Evolutionary conservation across 2,888 invertebrate genomes (phyloP), one percentile per base, ranked within the genome.

Genomic region (Ormyrus pomaceus): DNA sequence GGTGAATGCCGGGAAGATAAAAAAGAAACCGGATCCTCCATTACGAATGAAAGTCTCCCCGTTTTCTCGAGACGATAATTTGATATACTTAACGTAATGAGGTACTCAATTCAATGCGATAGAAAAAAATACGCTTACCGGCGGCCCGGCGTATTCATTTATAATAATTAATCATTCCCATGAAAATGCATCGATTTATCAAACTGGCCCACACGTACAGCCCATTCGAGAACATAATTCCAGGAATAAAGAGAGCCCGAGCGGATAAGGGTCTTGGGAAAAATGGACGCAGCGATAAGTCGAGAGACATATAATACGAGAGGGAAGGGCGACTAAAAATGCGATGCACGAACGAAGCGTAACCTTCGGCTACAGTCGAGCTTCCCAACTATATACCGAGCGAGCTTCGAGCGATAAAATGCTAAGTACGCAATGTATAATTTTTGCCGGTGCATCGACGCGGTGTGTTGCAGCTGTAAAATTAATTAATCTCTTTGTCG

Each of bases 261-360:
- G 46, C 46, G 59, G 9, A 77, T 70, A 69, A 77, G 48, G 51
- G 56, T 61, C 46, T 46, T 19, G 6, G 6, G 66, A 71, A 19
- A 71, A 71, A 65, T 13, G 46, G 10, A 58, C 45, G 45, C 4
- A 50, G 58, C 71, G 61, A 58, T 65, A 65, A 71, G 77, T 77
- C 13, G 51, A 55, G 55, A 55, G 34, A 59, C 56, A 56, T 62
- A 62, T 56, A n/a, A 62, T 48, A 2, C 76, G 76, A n/a, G 6
- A 4, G 34, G 34, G 3, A 4, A 34, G 6, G 50, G 51, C 19
- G 48, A 19, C 55, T 76, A 70, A 70, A 70, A 64, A 77, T 77
- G 56, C 77, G 55, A 62, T 64, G 55, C 77, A 77, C 77, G 77
- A 77, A 64, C 45, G 48, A 34, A 62, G 61, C 56, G 70, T 62